phyloP scores from a whole-genome alignment of 2,888 invertebrate species.

The Eupithecia pulchellata region DNA sequence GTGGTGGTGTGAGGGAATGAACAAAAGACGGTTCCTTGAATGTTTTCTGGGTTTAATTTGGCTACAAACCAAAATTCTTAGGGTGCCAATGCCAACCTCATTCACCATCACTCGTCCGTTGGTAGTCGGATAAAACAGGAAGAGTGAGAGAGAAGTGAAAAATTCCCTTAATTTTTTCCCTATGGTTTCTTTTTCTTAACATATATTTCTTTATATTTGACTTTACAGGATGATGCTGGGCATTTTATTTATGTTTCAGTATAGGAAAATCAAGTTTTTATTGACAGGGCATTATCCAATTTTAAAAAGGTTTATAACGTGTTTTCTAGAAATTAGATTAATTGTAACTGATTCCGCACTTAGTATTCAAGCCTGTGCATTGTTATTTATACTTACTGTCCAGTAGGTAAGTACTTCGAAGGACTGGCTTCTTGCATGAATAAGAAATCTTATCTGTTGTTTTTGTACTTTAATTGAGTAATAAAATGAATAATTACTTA shows the following conservation, averaged over 20 bases:
- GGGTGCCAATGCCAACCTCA: too few relatives aligned
- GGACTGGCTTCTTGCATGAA: neutral
- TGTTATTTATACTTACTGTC: neutral
- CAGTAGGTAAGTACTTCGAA: neutral
- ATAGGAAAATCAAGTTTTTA: neutral
- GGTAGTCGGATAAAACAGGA: too few relatives aligned
- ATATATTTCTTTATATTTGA: neutral
- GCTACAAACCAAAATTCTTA: too few relatives aligned
- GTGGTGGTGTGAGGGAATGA: neutral
- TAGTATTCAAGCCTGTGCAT: neutral
- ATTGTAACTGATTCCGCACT: neutral
- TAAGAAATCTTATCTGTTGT: conserved; percentile 18
- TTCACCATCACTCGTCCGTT: too few relatives aligned
- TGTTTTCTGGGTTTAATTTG: neutral
- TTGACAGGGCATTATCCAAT: neutral
- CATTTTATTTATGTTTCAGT: neutral
- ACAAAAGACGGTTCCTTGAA: neutral
- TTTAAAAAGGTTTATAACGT: neutral
- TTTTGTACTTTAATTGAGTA: conserved; percentile 27
- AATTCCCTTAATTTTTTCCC: neutral
- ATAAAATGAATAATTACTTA: conserved; percentile 25
- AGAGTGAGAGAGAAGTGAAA: too few relatives aligned
- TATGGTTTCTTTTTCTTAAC: neutral
- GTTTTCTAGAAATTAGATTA: too few relatives aligned
- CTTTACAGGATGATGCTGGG: neutral